These are phyloP conservation scores for Naja naja DNA, from an alignment of 2,113 vertebrate genomes.

Conservation along the genomic window DNA sequence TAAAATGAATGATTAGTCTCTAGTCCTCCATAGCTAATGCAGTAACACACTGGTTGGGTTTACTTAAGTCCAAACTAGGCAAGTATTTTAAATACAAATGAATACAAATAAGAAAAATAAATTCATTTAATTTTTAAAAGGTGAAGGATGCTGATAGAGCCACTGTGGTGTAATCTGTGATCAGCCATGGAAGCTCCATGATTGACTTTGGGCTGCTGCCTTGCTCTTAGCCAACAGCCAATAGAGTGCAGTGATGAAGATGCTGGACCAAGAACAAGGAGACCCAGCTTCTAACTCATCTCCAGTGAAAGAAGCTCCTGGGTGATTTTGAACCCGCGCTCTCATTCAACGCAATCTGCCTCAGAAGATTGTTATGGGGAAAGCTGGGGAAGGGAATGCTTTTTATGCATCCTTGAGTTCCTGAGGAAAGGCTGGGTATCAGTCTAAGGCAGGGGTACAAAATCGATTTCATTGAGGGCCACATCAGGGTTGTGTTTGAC, in stretches of 20 bases:
- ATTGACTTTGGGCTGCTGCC: background rate
- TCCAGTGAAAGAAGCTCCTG: background rate
- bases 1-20: background rate
- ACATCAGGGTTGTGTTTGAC: too few species aligned
- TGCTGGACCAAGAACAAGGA: background rate
- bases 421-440: background rate
- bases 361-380: background rate
- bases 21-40: background rate
- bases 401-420: background rate
- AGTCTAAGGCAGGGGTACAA: background rate
- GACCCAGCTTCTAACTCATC: background rate
- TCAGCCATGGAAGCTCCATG: background rate
- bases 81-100: background rate
- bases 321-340: background rate
- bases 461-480: too few species aligned
- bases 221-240: background rate
- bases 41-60: background rate
- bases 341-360: background rate
- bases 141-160: background rate
- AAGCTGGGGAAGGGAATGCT: background rate
- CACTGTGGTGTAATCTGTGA: background rate
- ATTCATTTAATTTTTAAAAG: background rate
- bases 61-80: background rate
- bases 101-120: background rate
- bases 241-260: background rate